Conservation (phyloP, 2,113 vertebrate species). For the Plestiodon gilberti region DNA sequence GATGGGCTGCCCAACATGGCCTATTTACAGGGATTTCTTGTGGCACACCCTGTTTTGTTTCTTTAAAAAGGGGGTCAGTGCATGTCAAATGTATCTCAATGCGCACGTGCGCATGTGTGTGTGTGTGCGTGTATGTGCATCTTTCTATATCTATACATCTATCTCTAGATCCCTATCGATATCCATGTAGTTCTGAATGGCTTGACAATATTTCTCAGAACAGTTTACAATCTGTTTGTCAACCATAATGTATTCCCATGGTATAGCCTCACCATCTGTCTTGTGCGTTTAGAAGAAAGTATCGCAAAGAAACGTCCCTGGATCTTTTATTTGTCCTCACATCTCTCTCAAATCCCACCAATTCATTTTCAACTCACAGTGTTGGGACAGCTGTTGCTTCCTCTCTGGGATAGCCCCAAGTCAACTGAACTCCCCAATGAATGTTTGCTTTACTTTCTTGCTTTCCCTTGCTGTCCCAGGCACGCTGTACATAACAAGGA, state of each 20-base stretch:
- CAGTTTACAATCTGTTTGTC: neutral
- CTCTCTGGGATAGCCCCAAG: neutral
- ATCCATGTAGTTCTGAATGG: neutral
- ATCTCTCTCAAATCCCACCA: slow-evolving; percentile 10
- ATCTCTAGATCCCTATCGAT: neutral
- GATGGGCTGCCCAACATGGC: too few species aligned
- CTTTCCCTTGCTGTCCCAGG: neutral
- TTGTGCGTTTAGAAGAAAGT: neutral
- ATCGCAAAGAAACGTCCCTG: neutral
- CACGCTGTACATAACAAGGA: neutral
- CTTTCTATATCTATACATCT: neutral
- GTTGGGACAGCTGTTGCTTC: neutral
- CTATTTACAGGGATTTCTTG: neutral
- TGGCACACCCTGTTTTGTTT: neutral
- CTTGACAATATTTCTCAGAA: neutral
- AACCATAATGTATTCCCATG: neutral
- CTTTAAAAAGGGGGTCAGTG: neutral
- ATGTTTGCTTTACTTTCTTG: neutral
- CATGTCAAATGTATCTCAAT: neutral
- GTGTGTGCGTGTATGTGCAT: too few species aligned
- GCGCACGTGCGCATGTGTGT: too few species aligned
- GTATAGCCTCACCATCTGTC: neutral
- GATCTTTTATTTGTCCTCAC: neutral
- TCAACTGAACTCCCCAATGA: neutral
- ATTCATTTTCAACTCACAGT: neutral